These are phyloP conservation scores for Proterorhinus semilunaris DNA, from an alignment of 2,113 vertebrate species.

Conservation along the genomic window DNA sequence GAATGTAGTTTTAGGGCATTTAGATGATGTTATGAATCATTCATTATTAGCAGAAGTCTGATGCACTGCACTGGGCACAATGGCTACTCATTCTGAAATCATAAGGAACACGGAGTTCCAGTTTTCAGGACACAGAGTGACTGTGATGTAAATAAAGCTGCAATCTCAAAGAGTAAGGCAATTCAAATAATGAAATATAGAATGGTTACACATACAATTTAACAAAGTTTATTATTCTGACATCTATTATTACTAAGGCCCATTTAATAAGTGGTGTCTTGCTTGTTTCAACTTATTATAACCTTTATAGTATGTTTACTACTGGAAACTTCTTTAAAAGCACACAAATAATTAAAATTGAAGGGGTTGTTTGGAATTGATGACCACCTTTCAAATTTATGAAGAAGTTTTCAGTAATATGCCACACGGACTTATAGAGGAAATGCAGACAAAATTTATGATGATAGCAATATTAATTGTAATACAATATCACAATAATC, in stretches of 20 bases:
- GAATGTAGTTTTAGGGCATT: conserved; percentile 23
- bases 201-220: not conserved
- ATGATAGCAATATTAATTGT: too few relatives aligned
- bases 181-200: not conserved
- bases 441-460: not conserved
- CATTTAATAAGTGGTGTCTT: not conserved
- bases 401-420: not conserved
- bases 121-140: not conserved
- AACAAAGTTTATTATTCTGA: not conserved
- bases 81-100: conserved; percentile 1
- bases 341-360: not conserved
- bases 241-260: not conserved
- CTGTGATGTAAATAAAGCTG: not conserved
- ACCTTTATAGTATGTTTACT: not conserved
- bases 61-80: not conserved
- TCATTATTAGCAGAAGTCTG: not conserved
- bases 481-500: too few relatives aligned
- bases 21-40: conserved; percentile 43
- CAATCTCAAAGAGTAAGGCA: not conserved
- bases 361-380: not conserved
- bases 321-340: not conserved
- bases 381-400: not conserved
- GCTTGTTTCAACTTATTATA: not conserved
- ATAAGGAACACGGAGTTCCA: conserved; percentile 11
- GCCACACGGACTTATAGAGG: not conserved